Conservation (phyloP, 2,888 invertebrate genomes). For the Pseudococcus jackbeardsleyi region DNA sequence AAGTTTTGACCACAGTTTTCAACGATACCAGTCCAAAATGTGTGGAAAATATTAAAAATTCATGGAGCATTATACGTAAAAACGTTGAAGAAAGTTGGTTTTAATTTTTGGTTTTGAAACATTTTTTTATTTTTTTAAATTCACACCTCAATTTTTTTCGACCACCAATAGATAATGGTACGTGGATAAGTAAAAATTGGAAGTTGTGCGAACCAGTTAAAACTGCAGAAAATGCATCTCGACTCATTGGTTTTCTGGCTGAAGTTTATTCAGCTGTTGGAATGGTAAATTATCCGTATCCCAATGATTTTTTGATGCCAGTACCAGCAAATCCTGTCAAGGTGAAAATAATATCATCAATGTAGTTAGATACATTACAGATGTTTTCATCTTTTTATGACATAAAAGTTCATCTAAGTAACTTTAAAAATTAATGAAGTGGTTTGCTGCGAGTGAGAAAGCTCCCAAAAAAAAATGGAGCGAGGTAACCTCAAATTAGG, state of each 20-base stretch:
- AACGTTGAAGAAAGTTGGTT: conserved; percentile 72
- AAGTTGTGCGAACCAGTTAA: conserved; percentile 81
- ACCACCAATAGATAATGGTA: conserved; percentile 75
- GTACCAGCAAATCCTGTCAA: conserved; percentile 88
- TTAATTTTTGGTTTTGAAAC: neutral
- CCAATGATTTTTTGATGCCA: conserved; percentile 83
- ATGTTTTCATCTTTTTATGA: too few species aligned
- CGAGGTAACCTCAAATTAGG: too few species aligned
- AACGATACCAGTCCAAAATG: conserved; percentile 75
- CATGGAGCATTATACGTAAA: conserved; percentile 81
- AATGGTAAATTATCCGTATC: conserved; percentile 96
- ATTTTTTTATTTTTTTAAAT: neutral
- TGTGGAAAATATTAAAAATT: conserved; percentile 78
- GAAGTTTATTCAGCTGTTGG: conserved; percentile 76
- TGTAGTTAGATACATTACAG: too few species aligned
- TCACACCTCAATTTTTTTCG: neutral
- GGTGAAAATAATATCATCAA: conserved; percentile 69
- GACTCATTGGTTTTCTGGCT: neutral
- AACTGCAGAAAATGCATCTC: conserved; percentile 68
- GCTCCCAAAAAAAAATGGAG: too few species aligned
- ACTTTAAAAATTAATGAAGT: too few species aligned
- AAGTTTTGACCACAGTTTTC: conserved; percentile 86
- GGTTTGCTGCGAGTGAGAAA: too few species aligned
- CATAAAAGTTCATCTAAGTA: too few species aligned
- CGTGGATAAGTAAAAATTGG: conserved; percentile 81